phyloP scores from a whole-genome alignment of 1,140 invertebrate species.

The Lepidotrigona ventralis region DNA sequence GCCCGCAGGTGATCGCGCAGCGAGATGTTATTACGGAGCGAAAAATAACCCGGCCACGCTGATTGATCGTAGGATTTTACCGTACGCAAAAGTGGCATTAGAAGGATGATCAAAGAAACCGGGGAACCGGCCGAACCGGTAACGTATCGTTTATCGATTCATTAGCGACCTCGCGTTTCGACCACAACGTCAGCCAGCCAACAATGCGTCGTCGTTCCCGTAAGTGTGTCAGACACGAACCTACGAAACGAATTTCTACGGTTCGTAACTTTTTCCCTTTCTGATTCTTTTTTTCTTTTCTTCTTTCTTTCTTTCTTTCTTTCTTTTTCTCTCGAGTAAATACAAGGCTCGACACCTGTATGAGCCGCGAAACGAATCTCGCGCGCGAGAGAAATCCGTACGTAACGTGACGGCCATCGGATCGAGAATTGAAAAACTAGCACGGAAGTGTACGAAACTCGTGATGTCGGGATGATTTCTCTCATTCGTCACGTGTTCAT shows the following conservation, averaged over 20 bases:
- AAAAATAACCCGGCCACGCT: slow-evolving; percentile 2
- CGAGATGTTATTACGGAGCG: slow-evolving; percentile 1
- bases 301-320: background rate
- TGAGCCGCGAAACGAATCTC: background rate
- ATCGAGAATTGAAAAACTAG: background rate
- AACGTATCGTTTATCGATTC: slow-evolving; percentile 46
- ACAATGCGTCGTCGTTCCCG: background rate
- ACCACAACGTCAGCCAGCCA: background rate
- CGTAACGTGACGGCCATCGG: slow-evolving; percentile 14
- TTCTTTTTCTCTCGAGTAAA: background rate
- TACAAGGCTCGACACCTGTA: background rate
- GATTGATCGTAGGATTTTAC: slow-evolving; percentile 5
- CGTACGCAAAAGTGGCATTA: background rate
- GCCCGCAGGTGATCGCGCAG: background rate
- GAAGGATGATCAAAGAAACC: background rate
- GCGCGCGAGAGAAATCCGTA: too few species aligned
- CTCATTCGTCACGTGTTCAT: background rate
- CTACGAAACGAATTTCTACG: background rate
- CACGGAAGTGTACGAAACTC: background rate
- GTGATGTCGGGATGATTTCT: background rate
- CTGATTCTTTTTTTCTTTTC: too few species aligned
- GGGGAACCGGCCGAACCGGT: slow-evolving; percentile 17
- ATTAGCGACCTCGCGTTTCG: slow-evolving; percentile 35
- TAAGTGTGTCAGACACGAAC: slow-evolving; percentile 26
- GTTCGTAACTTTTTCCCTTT: background rate